These are phyloP conservation scores for Pachyrhynchus sulphureomaculatus DNA, from an alignment of 1,140 invertebrate genomes.

Conservation along the genomic window DNA sequence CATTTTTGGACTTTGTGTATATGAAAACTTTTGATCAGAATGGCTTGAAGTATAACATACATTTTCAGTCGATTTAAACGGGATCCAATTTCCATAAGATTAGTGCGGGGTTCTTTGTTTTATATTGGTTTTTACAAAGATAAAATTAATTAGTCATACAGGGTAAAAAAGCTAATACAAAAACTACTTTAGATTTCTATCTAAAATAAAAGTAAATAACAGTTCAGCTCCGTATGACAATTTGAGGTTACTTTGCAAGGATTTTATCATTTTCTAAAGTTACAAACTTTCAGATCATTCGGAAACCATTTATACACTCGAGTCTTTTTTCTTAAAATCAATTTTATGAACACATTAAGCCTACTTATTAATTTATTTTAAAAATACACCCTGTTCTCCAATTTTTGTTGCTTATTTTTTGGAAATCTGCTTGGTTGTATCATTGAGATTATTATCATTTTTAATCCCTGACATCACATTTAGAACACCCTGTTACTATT, in stretches of 20 bases:
- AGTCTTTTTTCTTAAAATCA: not conserved
- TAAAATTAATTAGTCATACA: not conserved
- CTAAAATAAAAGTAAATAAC: too few species aligned
- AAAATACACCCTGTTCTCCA: conserved; percentile 23
- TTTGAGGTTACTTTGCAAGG: conserved; percentile 8
- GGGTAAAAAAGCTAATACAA: not conserved
- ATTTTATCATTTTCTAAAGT: not conserved
- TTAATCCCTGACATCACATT: conserved; percentile 12
- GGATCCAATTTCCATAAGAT: too few species aligned
- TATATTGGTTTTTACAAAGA: too few species aligned
- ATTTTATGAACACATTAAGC: conserved; percentile 10
- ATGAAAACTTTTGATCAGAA: too few species aligned
- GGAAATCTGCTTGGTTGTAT: too few species aligned
- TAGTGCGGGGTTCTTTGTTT: too few species aligned
- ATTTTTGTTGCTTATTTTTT: conserved; percentile 1
- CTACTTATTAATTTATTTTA: conserved; percentile 11
- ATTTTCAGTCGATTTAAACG: too few species aligned
- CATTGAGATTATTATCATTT: not conserved
- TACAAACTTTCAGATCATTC: not conserved
- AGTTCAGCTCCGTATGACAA: not conserved
- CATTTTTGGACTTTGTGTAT: too few species aligned
- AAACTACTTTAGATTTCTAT: too few species aligned
- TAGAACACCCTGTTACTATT: conserved; percentile 9
- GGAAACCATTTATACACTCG: not conserved
- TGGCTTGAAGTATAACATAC: too few species aligned